Conservation (phyloP, 2,888 invertebrate genomes). For the Troides aeacus region DNA sequence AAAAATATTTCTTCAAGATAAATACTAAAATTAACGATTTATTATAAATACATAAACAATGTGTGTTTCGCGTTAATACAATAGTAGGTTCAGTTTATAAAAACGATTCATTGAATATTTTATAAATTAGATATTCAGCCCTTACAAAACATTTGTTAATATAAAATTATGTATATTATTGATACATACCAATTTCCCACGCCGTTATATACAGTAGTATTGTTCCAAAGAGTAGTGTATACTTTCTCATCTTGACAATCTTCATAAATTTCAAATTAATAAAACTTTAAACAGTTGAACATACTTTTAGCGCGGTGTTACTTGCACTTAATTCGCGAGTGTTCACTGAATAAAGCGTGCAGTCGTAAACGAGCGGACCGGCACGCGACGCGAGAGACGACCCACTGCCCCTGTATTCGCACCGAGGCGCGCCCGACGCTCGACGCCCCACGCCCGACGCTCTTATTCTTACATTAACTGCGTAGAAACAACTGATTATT, state of each 20-base stretch:
- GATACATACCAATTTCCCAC: background rate
- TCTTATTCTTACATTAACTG: background rate
- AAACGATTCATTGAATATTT: no score
- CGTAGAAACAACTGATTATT: background rate
- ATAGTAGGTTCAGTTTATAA: no score
- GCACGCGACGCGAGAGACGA: background rate
- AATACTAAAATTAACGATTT: background rate
- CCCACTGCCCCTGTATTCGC: background rate
- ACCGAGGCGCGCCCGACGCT: background rate
- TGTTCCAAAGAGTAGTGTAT: background rate
- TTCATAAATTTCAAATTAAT: background rate
- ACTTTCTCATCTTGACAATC: background rate
- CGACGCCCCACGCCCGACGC: no score
- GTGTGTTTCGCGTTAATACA: no score
- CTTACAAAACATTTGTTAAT: no score
- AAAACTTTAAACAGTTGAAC: no score
- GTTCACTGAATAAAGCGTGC: background rate
- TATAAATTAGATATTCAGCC: no score
- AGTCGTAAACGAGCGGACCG: background rate
- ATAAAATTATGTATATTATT: background rate
- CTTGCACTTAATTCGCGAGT: background rate
- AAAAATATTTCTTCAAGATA: background rate
- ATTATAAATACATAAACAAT: no score
- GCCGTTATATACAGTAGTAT: background rate
- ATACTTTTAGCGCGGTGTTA: background rate